These are phyloP conservation scores for Philereme transversata DNA, from an alignment of 2,888 invertebrate species.

Conservation along the genomic window DNA sequence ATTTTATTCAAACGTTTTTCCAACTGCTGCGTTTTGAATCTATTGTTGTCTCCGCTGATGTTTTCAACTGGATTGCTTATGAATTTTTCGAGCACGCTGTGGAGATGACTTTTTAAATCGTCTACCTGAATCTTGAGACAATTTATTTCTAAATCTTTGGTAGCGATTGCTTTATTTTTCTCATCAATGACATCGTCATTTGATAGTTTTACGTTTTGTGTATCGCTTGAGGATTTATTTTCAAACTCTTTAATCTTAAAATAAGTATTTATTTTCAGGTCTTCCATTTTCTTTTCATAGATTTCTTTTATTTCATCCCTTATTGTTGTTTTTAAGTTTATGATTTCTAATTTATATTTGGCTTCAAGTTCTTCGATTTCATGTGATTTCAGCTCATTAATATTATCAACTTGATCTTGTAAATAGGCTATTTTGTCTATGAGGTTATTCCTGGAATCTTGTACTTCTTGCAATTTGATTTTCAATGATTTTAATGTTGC, in stretches of 20 bases:
- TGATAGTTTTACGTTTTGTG: constrained; percentile 41
- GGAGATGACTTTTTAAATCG: constrained; percentile 57
- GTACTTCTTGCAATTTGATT: constrained; percentile 58
- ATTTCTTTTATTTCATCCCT: constrained; percentile 54
- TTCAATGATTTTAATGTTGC: constrained; percentile 55
- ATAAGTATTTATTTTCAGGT: constrained; percentile 56
- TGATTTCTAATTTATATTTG: constrained; percentile 61
- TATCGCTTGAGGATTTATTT: constrained; percentile 44
- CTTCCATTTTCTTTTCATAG: constrained; percentile 61
- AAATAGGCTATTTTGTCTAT: constrained; percentile 55
- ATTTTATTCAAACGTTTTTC: constrained; percentile 67
- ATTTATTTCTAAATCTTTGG: constrained; percentile 59
- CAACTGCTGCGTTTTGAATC: constrained; percentile 53
- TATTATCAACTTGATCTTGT: constrained; percentile 58
- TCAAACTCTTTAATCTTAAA: constrained; percentile 50
- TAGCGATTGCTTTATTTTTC: constrained; percentile 56
- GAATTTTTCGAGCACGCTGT: constrained; percentile 53
- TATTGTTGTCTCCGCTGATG: constrained; percentile 42
- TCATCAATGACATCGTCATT: constrained; percentile 53
- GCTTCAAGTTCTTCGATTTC: constrained; percentile 64
- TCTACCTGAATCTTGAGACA: constrained; percentile 54
- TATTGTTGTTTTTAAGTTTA: constrained; percentile 51
- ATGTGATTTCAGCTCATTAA: constrained; percentile 56
- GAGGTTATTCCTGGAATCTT: constrained; percentile 55
- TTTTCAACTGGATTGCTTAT: constrained; percentile 53